Evolutionary conservation across 2,797 vertebrate species (phyloP).

Genomic region (Siniperca scherzeri): DNA sequence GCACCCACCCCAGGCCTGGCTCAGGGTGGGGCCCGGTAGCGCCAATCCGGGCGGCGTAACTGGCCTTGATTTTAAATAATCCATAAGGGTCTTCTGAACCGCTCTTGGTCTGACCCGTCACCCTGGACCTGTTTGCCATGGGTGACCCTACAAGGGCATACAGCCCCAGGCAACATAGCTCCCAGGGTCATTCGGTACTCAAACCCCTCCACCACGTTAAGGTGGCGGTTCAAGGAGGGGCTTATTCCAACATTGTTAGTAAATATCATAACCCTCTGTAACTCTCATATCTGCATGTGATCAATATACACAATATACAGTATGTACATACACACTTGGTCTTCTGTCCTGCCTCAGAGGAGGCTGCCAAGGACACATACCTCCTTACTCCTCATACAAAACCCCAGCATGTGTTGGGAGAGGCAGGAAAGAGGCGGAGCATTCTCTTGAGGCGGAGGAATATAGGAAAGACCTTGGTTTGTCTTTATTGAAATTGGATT

Average conservation of each 20-base stretch:
- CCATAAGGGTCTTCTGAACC: too few species aligned
- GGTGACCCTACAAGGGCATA: too few species aligned
- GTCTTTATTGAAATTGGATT: conserved; percentile 84
- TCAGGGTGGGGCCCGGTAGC: too few species aligned
- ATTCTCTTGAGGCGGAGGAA: conserved; percentile 53
- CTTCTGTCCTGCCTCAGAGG: not conserved
- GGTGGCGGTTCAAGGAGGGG: too few species aligned
- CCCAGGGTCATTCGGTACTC: too few species aligned
- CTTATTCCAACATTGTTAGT: not conserved
- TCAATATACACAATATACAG: not conserved
- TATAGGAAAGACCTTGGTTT: conserved; percentile 80
- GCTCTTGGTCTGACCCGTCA: too few species aligned
- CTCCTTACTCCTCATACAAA: conserved; percentile 44
- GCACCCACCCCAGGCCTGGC: too few species aligned
- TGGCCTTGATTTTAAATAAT: too few species aligned
- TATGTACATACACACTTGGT: not conserved
- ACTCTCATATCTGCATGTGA: not conserved
- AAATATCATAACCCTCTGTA: not conserved
- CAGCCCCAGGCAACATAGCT: too few species aligned
- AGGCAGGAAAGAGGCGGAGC: conserved; percentile 25
- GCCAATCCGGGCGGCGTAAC: too few species aligned
- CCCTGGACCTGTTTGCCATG: too few species aligned
- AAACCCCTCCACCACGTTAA: too few species aligned
- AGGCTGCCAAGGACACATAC: conserved; percentile 68
- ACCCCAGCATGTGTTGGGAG: conserved; percentile 47